A percentile compares a stretch with the other conserved stretches of the same genome.
phyloP scores from a whole-genome alignment of 2,797 vertebrate species.

The Eulemur albifrons region DNA sequence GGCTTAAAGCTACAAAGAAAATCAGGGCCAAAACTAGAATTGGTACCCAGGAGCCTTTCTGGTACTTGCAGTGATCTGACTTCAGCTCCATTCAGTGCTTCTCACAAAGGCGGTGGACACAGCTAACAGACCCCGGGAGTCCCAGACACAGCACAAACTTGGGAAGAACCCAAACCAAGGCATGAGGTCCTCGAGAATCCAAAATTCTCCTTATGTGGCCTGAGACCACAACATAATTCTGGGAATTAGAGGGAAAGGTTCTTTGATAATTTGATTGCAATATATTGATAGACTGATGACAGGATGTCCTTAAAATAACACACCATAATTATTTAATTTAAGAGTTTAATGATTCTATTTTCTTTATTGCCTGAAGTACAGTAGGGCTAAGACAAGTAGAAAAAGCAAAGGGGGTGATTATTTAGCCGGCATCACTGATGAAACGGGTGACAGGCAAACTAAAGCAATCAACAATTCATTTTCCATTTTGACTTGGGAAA shows the following conservation, averaged over 20 bases:
- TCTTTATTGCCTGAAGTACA: neutral
- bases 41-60: neutral
- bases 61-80: neutral
- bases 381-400: too few relatives aligned
- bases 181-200: neutral
- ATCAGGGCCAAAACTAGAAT: neutral
- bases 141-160: neutral
- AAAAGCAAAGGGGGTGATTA: neutral
- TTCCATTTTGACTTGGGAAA: neutral
- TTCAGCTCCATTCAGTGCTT: neutral
- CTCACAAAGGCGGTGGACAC: accelerated
- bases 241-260: neutral
- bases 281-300: neutral
- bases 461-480: neutral
- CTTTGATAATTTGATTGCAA: neutral
- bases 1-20: slow-evolving; percentile 14
- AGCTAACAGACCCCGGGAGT: neutral
- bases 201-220: neutral
- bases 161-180: neutral
- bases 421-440: neutral
- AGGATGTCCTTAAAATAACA: neutral
- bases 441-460: neutral
- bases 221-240: neutral
- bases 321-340: neutral
- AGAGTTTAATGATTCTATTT: neutral